phyloP scores from a whole-genome alignment of 2,113 vertebrate species.

The Alectura lathami region DNA sequence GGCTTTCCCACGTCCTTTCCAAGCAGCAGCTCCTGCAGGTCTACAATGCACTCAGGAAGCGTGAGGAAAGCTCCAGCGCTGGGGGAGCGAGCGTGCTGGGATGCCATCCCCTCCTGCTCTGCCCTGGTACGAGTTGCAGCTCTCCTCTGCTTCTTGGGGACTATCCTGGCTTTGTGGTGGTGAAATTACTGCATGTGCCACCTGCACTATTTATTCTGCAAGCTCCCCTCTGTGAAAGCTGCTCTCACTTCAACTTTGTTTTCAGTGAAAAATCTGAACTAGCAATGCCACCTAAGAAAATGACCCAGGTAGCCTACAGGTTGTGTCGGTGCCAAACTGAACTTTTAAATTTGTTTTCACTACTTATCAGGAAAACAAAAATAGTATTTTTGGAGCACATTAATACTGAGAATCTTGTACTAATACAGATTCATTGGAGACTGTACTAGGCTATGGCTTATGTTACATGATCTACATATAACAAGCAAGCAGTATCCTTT shows the following conservation, averaged over 20 bases:
- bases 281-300: not conserved
- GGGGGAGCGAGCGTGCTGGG: rapidly evolving
- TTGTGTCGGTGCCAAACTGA: not conserved
- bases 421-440: not conserved
- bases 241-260: not conserved
- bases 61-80: not conserved
- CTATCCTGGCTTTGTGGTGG: not conserved
- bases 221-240: not conserved
- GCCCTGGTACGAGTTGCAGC: not conserved
- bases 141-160: not conserved
- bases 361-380: not conserved
- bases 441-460: not conserved
- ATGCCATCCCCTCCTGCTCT: not conserved
- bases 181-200: not conserved
- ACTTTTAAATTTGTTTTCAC: not conserved
- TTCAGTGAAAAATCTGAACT: not conserved
- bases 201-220: not conserved
- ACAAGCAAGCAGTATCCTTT: not conserved
- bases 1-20: not conserved
- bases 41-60: rapidly evolving
- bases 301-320: not conserved
- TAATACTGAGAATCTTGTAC: not conserved
- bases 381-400: not conserved
- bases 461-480: not conserved
- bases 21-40: not conserved